Conservation (phyloP, 2,888 invertebrate species). For the Dione vanillae region DNA sequence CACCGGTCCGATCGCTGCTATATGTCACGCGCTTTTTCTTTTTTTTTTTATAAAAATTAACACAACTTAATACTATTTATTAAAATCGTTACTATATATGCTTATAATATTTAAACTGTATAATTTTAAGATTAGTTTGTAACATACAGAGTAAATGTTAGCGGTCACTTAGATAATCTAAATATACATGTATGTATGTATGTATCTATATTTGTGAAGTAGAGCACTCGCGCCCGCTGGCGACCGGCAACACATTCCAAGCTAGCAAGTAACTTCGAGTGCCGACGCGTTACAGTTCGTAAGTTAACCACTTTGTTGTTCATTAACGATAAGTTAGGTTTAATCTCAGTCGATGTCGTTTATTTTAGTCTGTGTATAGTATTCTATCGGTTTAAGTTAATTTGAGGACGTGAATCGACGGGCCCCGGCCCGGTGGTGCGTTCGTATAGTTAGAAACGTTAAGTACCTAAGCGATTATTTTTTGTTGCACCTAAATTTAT, state of each 20-base stretch:
- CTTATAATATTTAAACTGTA: conserved; percentile 72
- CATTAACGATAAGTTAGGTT: conserved; percentile 83
- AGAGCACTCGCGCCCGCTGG: conserved; percentile 63
- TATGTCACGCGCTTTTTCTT: conserved; percentile 57
- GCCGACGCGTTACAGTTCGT: conserved; percentile 67
- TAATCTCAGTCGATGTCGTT: conserved; percentile 82
- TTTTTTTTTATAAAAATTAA: conserved; percentile 49
- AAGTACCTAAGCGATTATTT: conserved; percentile 74
- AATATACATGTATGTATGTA: conserved; percentile 76
- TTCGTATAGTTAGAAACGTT: conserved; percentile 77
- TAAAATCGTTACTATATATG: conserved; percentile 62
- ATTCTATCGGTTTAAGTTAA: conserved; percentile 76
- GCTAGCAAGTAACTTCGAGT: conserved; percentile 54
- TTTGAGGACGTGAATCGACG: conserved; percentile 78
- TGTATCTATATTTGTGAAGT: conserved; percentile 72
- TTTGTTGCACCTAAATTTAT: conserved; percentile 78
- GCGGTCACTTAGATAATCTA: conserved; percentile 69
- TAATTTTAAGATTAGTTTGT: conserved; percentile 74
- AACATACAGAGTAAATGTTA: conserved; percentile 69
- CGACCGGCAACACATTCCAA: conserved; percentile 73
- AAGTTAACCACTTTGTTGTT: conserved; percentile 84
- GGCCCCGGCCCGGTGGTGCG: conserved; percentile 68
- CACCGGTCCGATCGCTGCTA: conserved; percentile 54
- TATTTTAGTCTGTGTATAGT: conserved; percentile 80
- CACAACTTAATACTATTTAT: conserved; percentile 56